Evolutionary conservation across 2,888 invertebrate genomes (phyloP).

Genomic region (Hirudinaria manillensis): DNA sequence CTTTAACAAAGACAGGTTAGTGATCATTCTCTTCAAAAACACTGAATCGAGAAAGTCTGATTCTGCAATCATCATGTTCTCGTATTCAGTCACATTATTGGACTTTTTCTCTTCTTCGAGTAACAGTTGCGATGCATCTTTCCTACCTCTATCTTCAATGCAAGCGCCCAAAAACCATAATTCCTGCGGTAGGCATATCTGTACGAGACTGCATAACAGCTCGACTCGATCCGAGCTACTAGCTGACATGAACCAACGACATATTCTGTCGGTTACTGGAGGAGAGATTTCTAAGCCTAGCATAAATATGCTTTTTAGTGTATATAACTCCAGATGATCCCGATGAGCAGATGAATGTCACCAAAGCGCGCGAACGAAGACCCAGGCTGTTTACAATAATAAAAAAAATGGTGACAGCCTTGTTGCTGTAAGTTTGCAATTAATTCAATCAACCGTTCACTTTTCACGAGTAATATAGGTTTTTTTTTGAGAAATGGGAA

Average conservation of each 20-base stretch:
- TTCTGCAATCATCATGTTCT: neutral
- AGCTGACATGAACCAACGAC: slow-evolving; percentile 5
- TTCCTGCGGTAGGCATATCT: slow-evolving; percentile 17
- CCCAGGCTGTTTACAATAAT: too few species aligned
- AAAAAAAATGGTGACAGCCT: too few species aligned
- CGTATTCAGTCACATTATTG: slow-evolving; percentile 12
- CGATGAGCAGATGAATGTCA: too few species aligned
- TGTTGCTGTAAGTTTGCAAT: too few species aligned
- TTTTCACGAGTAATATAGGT: too few species aligned
- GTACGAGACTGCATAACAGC: slow-evolving; percentile 12
- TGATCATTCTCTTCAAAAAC: neutral
- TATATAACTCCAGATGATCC: too few species aligned
- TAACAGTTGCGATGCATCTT: neutral
- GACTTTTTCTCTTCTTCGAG: slow-evolving; percentile 21
- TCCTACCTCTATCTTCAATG: slow-evolving; percentile 16
- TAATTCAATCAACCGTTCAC: too few species aligned
- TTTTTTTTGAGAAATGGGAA: too few species aligned
- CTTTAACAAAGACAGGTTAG: slow-evolving; percentile 3
- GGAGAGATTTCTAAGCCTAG: too few species aligned
- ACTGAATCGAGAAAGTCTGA: neutral
- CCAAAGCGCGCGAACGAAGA: too few species aligned
- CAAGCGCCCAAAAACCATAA: slow-evolving; percentile 12
- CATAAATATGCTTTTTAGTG: too few species aligned
- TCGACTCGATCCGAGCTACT: slow-evolving; percentile 19
- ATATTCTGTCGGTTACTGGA: neutral